Evolutionary conservation across 2,888 invertebrate genomes (phyloP), one percentile per base, ranked within the genome.

Genomic region (Linyphia triangularis): DNA sequence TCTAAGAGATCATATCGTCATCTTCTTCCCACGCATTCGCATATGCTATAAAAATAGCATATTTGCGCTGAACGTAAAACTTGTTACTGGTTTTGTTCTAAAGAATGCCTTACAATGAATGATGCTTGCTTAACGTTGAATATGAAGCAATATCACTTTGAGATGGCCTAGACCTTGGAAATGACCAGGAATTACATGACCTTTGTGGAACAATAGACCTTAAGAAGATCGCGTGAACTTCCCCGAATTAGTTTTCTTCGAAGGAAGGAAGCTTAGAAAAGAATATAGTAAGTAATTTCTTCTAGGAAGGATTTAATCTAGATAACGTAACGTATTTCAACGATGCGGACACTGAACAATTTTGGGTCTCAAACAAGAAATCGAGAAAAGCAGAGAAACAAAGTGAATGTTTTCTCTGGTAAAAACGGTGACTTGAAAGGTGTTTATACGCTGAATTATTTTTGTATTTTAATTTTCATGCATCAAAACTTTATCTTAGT

Each of bases 121-220:
- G 43, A 72, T 82, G 19, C 70, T 19, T 57, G 40, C 16, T 72
- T 37, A 40, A 43, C n/a, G 82, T 40, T 72, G 72, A n/a, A 82
- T 40, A 22, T 22, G 70, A 70, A 69, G 43, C 63, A 70, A 70
- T 37, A 73, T 30, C 65, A 43, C 81, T 79, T 73, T 22, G 30
- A 33, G 72, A 63, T 37, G 86, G 59, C 79, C 79, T 81, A 86
- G 79, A 86, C 86, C 86, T 81, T 86, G 57, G 73, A 72, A 65
- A 73, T 22, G 37, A 65, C 24, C 63, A 67, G 65, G 79, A 81
- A 86, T 51, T 86, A 22, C 33, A 65, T 86, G 79, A 81, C 63
- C 79, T 73, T 37, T 57, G 6, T 16, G 37, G 30, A 77, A 85
- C 84, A 84, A 84, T 84, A n/a, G 75, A 26, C 3, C 16, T 75